phyloP scores from a whole-genome alignment of 2,888 invertebrate species.

The Pseudococcus jackbeardsleyi region DNA sequence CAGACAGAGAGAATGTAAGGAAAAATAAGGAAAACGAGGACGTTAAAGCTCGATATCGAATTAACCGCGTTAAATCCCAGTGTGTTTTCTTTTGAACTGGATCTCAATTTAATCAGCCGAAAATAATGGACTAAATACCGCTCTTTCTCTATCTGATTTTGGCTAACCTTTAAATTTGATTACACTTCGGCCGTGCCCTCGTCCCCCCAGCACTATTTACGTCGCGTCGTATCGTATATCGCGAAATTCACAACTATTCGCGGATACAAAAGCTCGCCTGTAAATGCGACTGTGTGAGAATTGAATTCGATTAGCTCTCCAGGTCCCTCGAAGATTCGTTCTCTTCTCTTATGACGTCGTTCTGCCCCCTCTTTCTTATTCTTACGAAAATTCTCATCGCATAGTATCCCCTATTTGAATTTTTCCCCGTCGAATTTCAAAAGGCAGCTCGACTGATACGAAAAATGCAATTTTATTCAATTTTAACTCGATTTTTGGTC shows the following conservation, averaged over 20 bases:
- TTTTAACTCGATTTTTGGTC: too few species aligned
- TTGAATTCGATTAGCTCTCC: constrained; percentile 2
- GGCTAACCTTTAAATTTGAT: constrained; percentile 58
- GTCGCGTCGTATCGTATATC: not conserved
- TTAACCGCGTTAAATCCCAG: constrained; percentile 21
- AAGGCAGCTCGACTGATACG: too few species aligned
- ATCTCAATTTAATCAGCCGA: constrained; percentile 59
- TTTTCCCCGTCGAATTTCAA: too few species aligned
- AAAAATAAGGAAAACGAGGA: constrained; percentile 30
- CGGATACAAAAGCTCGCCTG: not conserved
- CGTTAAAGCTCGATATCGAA: constrained; percentile 54
- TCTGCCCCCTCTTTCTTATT: not conserved
- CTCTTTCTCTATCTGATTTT: constrained; percentile 50
- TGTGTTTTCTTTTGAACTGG: constrained; percentile 44
- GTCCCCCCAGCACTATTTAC: not conserved
- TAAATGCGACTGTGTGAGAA: not conserved
- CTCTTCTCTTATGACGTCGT: too few species aligned
- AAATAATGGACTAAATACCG: constrained; percentile 56
- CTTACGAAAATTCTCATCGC: not conserved
- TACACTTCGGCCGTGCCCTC: not conserved
- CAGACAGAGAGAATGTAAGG: not conserved
- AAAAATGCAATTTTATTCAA: too few species aligned
- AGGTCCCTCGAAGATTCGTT: not conserved
- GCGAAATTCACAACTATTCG: not conserved
- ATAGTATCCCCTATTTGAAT: too few species aligned